phyloP scores from a whole-genome alignment of 2,888 invertebrate genomes.

The Heliothis peltigera region DNA sequence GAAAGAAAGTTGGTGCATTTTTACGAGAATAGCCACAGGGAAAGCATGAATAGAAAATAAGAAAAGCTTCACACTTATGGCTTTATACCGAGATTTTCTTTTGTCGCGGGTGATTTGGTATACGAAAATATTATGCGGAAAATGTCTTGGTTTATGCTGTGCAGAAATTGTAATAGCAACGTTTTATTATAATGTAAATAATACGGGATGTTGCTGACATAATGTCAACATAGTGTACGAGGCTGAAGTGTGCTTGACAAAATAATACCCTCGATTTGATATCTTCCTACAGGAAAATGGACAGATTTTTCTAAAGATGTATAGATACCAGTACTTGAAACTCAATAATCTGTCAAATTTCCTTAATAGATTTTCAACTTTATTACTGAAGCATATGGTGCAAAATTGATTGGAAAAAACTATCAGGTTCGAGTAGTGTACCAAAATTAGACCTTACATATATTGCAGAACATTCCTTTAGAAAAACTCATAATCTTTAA shows the following conservation, averaged over 20 bases:
- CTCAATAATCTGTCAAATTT: too few species aligned
- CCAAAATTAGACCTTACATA: too few species aligned
- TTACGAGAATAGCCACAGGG: slow-evolving; percentile 23
- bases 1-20: slow-evolving; percentile 42
- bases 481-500: too few species aligned
- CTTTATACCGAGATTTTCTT: slow-evolving; percentile 33
- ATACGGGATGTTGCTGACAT: slow-evolving; percentile 2
- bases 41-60: slow-evolving; percentile 45
- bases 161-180: neutral
- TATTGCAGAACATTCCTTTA: too few species aligned
- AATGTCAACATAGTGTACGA: neutral
- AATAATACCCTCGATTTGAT: neutral
- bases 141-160: neutral
- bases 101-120: slow-evolving; percentile 8
- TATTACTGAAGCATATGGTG: too few species aligned
- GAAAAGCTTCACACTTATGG: slow-evolving; percentile 17
- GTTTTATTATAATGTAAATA: slow-evolving; percentile 1
- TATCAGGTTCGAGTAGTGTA: too few species aligned
- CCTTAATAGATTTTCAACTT: too few species aligned
- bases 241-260: neutral
- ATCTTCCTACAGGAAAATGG: too few species aligned
- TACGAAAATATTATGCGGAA: neutral
- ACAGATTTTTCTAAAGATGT: too few species aligned
- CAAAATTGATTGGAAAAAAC: too few species aligned
- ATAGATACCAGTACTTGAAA: too few species aligned